Percentiles rank a stretch among this genome's conserved stretches.
phyloP scores from a whole-genome alignment of 2,797 vertebrate species.

The Ceyx erithaca region DNA sequence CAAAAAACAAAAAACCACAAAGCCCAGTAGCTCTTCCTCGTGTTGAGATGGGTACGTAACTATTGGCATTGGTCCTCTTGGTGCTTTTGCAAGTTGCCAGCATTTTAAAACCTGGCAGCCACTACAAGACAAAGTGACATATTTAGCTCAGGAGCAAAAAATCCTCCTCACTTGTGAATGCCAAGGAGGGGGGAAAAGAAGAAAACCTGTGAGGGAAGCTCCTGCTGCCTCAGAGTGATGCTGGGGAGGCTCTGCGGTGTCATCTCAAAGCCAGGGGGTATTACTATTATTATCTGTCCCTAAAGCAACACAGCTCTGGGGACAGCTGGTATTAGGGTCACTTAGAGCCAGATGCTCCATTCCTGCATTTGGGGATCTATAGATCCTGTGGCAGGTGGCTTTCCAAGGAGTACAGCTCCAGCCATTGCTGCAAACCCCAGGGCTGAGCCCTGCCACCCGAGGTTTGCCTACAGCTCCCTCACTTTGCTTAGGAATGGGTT shows the following conservation, averaged over 20 bases:
- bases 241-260: fast-evolving
- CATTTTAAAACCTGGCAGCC: neutral
- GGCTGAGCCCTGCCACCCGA: neutral
- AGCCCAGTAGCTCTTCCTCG: neutral
- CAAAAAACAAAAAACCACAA: neutral
- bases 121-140: neutral
- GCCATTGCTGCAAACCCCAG: fast-evolving
- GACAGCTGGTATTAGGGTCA: neutral
- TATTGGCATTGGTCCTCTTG: neutral
- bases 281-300: neutral
- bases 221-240: neutral
- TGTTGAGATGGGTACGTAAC: neutral
- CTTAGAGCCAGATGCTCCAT: neutral
- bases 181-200: neutral
- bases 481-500: neutral
- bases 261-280: fast-evolving
- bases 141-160: neutral
- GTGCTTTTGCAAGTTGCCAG: neutral
- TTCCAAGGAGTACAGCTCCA: neutral
- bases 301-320: neutral
- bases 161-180: neutral
- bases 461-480: neutral
- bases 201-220: neutral
- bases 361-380: neutral
- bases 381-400: neutral